Evolutionary conservation across 2,888 invertebrate species (phyloP), one percentile per base, ranked within the genome.

Genomic region (Parascotia fuliginaria): DNA sequence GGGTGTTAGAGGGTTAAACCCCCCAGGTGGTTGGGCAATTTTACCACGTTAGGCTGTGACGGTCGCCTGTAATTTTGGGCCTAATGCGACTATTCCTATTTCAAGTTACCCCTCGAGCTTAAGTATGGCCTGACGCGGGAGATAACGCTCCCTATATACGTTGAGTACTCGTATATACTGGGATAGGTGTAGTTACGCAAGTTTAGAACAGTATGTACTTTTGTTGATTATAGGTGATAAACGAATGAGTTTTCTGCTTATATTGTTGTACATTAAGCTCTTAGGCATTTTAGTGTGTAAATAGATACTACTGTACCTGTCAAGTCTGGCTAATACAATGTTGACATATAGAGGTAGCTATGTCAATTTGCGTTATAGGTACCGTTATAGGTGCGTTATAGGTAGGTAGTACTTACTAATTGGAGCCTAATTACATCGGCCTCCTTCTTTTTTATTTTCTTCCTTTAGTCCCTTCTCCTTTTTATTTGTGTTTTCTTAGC

Each of bases 71-170:
- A 91, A 91, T 91, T 91, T 89, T 84, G 89, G 85, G 83, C 87
- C 89, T 92, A 91, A 92, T 92, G 90, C 90, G 89, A 87, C 92
- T 89, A 91, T 90, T 89, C 89, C 91, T 91, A 91, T 91, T 91
- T 90, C 83, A 85, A 89, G 84, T 79, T 83, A 87, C 89, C 89
- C 85, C 85, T 81, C 79, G 74, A 76, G 83, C 82, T 87, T 89
- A 88, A 89, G 85, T 80, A 83, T 81, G 81, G 86, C 83, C 87
- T 89, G 89, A 77, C 82, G 79, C 76, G 73, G 54, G 77, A 89
- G 90, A 90, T 90, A 90, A 90, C 81, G 66, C 58, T 63, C 63
- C 69, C 59, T 75, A 60, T 65, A 70, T 67, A 69, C 61, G 12
- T 0, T 75, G 59, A 64, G 71, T 67, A 69, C 61, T 7, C 0